Evolutionary conservation across 2,113 vertebrate genomes (phyloP), one percentile per base, ranked within the genome.

Genomic region (Psittacula cyanocephala): DNA sequence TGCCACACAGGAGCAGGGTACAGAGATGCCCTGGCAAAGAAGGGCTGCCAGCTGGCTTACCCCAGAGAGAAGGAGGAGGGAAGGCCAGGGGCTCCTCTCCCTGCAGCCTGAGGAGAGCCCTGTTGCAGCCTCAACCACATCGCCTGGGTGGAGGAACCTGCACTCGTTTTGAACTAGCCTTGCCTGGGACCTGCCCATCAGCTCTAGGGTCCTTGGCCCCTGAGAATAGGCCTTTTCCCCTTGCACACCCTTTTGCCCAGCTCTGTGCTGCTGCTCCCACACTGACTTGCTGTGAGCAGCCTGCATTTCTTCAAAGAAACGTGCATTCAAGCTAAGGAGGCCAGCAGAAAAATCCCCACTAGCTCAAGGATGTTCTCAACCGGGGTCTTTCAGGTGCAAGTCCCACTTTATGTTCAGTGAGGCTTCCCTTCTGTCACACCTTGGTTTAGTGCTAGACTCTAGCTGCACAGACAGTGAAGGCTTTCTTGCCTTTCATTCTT

Each of bases 61-160:
- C 20, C 20, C 27, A 63, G 8, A 24, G 8, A 72, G 37, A 31
- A 80, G 39, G 35, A 63, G 33, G 9, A 84, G 31, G 25, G 22
- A 71, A 72, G 18, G 17, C 17, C 3, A 2, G 41, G 22, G 86
- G 8, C 22, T 77, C 17, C 52, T 64, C 16, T 86, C 14, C 20
- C 11, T 91, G 31, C 33, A 91, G 59, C 23, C 52, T 81, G 27
- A 20, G 23, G 23, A 69, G 33, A 65, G 33, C 8, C 8, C 23
- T 55, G 7, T 15, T 85, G 62, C 39, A 64, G 16, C 27, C 44
- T 86, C 53, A 69, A 2, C 7, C 1, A 3, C 19, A 20, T 14
- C 31, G 44, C 8, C 44, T 0, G 0, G 10, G 24, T 27, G 83
- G 35, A 86, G 27, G 10, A 4, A 19, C 31, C 23, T 75, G 43